Conservation (phyloP, 1,140 invertebrate genomes). For the Solenopsis fugax region DNA sequence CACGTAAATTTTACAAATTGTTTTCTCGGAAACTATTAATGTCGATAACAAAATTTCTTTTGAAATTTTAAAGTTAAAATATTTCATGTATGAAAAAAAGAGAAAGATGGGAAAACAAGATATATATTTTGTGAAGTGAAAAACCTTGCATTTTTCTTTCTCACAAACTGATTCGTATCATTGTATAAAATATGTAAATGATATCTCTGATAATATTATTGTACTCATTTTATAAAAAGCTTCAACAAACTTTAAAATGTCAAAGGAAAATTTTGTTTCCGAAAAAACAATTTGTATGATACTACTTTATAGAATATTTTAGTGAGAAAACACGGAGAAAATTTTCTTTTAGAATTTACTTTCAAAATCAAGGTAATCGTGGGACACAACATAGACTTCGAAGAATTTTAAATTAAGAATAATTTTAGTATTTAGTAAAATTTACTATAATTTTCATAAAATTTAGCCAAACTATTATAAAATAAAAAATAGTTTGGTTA, state of each 20-base stretch:
- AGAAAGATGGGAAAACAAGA: not conserved
- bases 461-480: too few relatives aligned
- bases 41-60: not conserved
- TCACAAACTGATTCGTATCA: not conserved
- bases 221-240: not conserved
- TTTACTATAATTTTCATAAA: too few relatives aligned
- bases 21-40: not conserved
- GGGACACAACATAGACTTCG: too few relatives aligned
- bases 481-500: too few relatives aligned
- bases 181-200: not conserved
- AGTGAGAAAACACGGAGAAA: too few relatives aligned
- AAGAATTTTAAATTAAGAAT: too few relatives aligned
- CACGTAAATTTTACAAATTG: not conserved
- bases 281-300: not conserved
- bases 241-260: not conserved
- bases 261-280: not conserved
- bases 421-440: too few relatives aligned
- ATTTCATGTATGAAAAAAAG: not conserved
- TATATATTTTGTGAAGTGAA: not conserved
- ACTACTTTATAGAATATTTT: not conserved
- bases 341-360: too few relatives aligned
- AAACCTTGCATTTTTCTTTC: not conserved
- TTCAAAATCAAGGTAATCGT: too few relatives aligned
- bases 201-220: not conserved
- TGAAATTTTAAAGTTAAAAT: not conserved